phyloP scores from a whole-genome alignment of 2,888 invertebrate genomes.

The Epinotia bilunana region DNA sequence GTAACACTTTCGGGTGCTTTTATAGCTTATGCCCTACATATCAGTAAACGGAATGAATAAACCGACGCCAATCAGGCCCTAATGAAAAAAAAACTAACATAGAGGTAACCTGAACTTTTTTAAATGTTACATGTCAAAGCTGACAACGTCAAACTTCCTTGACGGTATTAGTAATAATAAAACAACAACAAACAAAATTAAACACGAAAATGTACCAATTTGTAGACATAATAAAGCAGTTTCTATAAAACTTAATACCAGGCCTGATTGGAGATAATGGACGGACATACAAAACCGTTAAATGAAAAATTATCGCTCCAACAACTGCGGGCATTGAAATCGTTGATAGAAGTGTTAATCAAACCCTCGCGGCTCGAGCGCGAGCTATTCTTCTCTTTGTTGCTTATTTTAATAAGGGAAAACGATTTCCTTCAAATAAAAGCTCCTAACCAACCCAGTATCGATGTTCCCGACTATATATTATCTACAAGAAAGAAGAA shows the following conservation, averaged over 20 bases:
- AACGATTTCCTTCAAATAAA: constrained; percentile 58
- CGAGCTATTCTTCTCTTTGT: constrained; percentile 61
- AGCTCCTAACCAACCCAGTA: constrained; percentile 47
- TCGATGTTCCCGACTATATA: constrained; percentile 53
- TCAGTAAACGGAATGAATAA: too few species aligned
- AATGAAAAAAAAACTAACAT: too few species aligned
- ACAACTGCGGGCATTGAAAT: constrained; percentile 56
- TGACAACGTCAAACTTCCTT: constrained; percentile 14
- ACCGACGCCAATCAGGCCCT: too few species aligned
- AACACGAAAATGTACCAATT: background rate
- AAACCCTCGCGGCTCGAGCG: constrained; percentile 61
- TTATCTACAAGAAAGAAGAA: constrained; percentile 47
- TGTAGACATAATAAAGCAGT: background rate
- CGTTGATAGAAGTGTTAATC: constrained; percentile 61
- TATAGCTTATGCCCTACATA: too few species aligned
- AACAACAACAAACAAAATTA: background rate
- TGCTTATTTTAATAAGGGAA: constrained; percentile 62
- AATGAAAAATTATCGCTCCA: constrained; percentile 55
- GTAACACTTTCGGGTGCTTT: too few species aligned
- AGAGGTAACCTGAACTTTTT: too few species aligned
- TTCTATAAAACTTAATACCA: constrained; percentile 9
- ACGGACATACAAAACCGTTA: constrained; percentile 50
- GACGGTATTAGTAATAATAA: background rate
- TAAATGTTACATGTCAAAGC: background rate
- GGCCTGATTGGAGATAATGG: constrained; percentile 51